Base-by-base conservation (phyloP, 2,113 vertebrate species). In the Oryzias woworae region DNA sequence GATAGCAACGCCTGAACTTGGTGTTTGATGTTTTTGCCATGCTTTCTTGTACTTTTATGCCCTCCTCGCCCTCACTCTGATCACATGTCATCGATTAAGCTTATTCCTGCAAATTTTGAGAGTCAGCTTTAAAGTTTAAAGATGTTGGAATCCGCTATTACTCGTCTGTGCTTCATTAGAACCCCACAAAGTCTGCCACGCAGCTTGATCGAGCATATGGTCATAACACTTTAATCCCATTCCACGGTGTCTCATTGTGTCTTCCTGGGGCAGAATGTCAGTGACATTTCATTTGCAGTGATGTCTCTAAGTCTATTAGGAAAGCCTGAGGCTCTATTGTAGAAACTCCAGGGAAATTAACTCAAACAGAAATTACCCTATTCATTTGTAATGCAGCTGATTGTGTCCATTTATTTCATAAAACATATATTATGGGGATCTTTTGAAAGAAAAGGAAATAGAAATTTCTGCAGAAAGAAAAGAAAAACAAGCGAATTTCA, bases 241-340 rank as follows among this genome's bases (percentile, higher is more conserved):
- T 69, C 73, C 41, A 36, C 42, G 0, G 61, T 48, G 63, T 66
- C 62, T 84, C 36, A 36, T 36, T 78, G 80, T 75, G 20, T 70
- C 71, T 62, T 88, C 68, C 72, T 13, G 46, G 72, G 58, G 66
- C 77, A 70, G 31, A 69, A 60, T 80, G 77, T 78, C 79, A 78
- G 57, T 67, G 69, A 62, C 65, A 68, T 85, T 84, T 82, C 74
- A 78, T 85, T 83, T 77, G 74, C 66, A 77, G 70, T 75, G 61
- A 77, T 77, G 73, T 61, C 83, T 82, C 84, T 60, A 79, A 66
- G 76, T 84, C 70, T 71, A 80, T 84, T 82, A 79, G 77, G 66
- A 69, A 72, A 54, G 60, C 66, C 18, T 42, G 70, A 62, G 58
- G 68, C 75, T 43, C 70, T 68, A 70, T 83, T 75, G 71, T 64